A percentile compares a stretch with the other conserved stretches of the same genome.
These are phyloP conservation scores for Xiphydria camelus DNA, from an alignment of 2,888 invertebrate species.

Conservation along the genomic window DNA sequence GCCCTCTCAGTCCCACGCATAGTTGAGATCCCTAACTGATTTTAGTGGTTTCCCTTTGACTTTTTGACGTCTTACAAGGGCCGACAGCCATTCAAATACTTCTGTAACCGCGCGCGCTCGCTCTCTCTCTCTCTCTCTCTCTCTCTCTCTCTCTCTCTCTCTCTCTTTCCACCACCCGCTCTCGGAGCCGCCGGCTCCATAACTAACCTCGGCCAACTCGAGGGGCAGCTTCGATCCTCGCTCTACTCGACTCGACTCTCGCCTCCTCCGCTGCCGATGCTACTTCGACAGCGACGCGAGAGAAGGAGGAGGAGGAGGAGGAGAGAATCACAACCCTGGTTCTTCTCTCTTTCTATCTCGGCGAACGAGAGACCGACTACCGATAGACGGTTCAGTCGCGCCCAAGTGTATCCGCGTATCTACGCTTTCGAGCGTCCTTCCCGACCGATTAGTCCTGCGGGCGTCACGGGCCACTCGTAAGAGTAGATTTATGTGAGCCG, in stretches of 20 bases:
- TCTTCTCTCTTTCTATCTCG: not conserved
- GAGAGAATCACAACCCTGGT: slow-evolving; percentile 12
- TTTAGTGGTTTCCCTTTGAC: slow-evolving; percentile 57
- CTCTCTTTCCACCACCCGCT: no score
- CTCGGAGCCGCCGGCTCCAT: slow-evolving; percentile 40
- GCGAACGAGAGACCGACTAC: not conserved
- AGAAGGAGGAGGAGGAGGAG: slow-evolving; percentile 2
- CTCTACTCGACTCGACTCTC: slow-evolving; percentile 12
- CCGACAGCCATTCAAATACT: slow-evolving; percentile 55
- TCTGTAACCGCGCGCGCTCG: slow-evolving; percentile 49
- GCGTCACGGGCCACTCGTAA: not conserved
- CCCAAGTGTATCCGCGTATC: not conserved
- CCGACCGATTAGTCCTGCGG: not conserved
- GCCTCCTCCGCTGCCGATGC: slow-evolving; percentile 1
- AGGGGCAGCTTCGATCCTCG: slow-evolving; percentile 9
- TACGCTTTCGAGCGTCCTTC: not conserved
- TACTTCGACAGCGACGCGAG: slow-evolving; percentile 11
- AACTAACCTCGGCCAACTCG: slow-evolving; percentile 54
- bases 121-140: no score
- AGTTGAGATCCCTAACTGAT: slow-evolving; percentile 58
- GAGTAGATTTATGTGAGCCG: not conserved
- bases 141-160: no score
- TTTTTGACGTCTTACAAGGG: slow-evolving; percentile 57
- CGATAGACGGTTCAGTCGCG: not conserved
- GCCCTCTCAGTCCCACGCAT: slow-evolving; percentile 33